A percentile compares a stretch with the other conserved stretches of the same genome.
phyloP scores from a whole-genome alignment of 2,888 invertebrate species.

The Pycnomerus fuliginosus region DNA sequence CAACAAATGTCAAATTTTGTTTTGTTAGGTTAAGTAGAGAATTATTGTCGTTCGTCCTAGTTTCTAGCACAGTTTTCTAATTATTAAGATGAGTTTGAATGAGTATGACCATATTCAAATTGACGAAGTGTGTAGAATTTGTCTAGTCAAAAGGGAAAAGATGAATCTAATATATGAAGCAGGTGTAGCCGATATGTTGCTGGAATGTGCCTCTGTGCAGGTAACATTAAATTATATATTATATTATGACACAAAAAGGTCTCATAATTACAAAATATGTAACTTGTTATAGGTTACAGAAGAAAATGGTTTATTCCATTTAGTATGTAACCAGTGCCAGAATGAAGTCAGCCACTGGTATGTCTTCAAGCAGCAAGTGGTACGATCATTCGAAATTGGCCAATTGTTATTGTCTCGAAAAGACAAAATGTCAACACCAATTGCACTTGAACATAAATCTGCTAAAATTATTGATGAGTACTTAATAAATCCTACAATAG shows the following conservation, averaged over 20 bases:
- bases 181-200: slow-evolving; percentile 32
- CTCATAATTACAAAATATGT: background rate
- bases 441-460: background rate
- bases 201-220: slow-evolving; percentile 35
- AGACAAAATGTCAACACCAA: slow-evolving; percentile 1
- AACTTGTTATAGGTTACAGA: slow-evolving; percentile 23
- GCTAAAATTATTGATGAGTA: background rate
- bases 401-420: slow-evolving; percentile 26
- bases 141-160: slow-evolving; percentile 31
- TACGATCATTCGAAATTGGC: slow-evolving; percentile 32
- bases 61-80: too few species aligned
- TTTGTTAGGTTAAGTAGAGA: too few species aligned
- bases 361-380: slow-evolving; percentile 32
- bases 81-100: too few species aligned
- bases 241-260: background rate
- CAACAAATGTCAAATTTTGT: too few species aligned
- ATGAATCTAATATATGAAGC: slow-evolving; percentile 33
- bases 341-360: slow-evolving; percentile 35
- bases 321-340: slow-evolving; percentile 31
- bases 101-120: slow-evolving; percentile 33
- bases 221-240: slow-evolving; percentile 16
- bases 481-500: background rate
- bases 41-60: too few species aligned
- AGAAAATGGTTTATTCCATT: slow-evolving; percentile 30
- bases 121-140: slow-evolving; percentile 34